Evolutionary conservation across 2,888 invertebrate genomes (phyloP).

Genomic region (Cerceris rybyensis): DNA sequence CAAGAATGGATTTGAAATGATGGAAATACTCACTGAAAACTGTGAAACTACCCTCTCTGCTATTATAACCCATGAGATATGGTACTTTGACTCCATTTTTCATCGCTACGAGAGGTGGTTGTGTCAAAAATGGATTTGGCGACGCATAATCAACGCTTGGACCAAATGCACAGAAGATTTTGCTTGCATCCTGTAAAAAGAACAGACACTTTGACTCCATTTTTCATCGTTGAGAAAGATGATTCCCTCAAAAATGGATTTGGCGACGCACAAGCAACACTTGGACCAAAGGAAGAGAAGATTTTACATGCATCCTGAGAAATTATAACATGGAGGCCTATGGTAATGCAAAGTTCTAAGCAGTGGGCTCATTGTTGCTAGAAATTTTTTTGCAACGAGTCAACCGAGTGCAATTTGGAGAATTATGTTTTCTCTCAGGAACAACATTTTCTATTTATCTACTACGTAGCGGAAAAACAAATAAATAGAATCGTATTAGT

Average conservation of each 20-base stretch:
- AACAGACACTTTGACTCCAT: background rate
- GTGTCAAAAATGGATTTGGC: conserved; percentile 66
- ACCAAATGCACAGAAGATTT: conserved; percentile 41
- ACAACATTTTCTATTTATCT: too few relatives aligned
- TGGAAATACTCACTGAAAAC: background rate
- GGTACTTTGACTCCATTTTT: conserved; percentile 69
- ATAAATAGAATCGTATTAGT: too few relatives aligned
- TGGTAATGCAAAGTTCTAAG: too few relatives aligned
- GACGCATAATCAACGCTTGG: conserved; percentile 68
- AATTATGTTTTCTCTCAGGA: too few relatives aligned
- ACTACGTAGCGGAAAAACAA: too few relatives aligned
- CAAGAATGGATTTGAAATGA: background rate
- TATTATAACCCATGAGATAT: conserved; percentile 68
- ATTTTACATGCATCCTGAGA: background rate
- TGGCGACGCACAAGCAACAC: conserved; percentile 63
- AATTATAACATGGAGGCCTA: background rate
- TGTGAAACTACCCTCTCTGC: conserved; percentile 64
- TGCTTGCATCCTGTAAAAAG: background rate
- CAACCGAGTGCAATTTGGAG: too few relatives aligned
- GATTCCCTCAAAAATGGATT: conserved; percentile 68
- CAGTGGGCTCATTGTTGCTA: too few relatives aligned
- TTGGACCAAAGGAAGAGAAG: conserved; percentile 59
- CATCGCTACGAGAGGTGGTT: conserved; percentile 43
- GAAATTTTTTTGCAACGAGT: too few relatives aligned
- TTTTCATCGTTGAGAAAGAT: conserved; percentile 5